Conservation (phyloP, 2,888 invertebrate species). For the Dryobota labecula region DNA sequence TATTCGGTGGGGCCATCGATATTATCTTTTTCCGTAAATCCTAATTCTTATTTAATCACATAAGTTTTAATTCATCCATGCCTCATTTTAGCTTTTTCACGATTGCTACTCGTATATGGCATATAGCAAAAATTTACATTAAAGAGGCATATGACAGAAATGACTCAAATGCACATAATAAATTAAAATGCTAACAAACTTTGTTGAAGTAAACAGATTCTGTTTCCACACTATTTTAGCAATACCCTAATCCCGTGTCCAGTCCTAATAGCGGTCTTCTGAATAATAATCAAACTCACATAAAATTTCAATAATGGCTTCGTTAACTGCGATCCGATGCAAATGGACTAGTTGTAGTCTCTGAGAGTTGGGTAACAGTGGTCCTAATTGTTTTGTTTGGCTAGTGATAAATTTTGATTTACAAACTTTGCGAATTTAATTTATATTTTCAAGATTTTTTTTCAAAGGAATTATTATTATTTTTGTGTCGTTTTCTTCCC, state of each 20-base stretch:
- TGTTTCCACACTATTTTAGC: slow-evolving; percentile 70
- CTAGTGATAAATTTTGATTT: slow-evolving; percentile 57
- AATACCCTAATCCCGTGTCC: slow-evolving; percentile 82
- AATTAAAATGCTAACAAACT: neutral
- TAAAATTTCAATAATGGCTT: slow-evolving; percentile 90
- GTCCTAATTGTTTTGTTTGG: slow-evolving; percentile 77
- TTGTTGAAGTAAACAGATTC: slow-evolving; percentile 37
- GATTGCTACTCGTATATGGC: too few species aligned
- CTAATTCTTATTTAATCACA: neutral
- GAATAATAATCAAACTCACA: slow-evolving; percentile 90
- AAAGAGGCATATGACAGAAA: neutral
- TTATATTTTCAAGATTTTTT: neutral
- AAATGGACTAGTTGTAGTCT: slow-evolving; percentile 74
- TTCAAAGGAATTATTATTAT: neutral
- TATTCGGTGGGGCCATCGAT: too few species aligned
- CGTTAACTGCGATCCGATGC: slow-evolving; percentile 85
- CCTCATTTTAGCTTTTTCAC: neutral
- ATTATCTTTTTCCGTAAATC: neutral
- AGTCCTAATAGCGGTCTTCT: slow-evolving; percentile 89
- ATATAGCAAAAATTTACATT: neutral
- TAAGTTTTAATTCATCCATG: neutral
- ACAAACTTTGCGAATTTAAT: slow-evolving; percentile 47
- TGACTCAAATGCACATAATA: accelerated
- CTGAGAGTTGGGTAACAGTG: slow-evolving; percentile 53
- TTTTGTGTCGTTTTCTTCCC: neutral